phyloP scores from a whole-genome alignment of 2,113 vertebrate genomes.

The Anhinga rufa region DNA sequence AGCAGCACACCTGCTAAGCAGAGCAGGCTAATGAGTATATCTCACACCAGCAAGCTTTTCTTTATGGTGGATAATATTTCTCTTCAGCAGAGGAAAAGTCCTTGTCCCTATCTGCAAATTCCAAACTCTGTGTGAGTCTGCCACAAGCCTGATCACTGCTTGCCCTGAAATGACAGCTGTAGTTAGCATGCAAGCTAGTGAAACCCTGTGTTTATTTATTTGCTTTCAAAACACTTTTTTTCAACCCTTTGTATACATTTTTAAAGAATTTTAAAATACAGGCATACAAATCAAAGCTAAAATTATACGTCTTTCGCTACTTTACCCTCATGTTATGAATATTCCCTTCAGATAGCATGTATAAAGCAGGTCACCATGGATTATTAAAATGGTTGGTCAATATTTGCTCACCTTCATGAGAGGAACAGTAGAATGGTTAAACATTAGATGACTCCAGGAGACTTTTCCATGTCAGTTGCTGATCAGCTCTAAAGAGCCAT shows the following conservation, averaged over 20 bases:
- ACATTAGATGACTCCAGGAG: background rate
- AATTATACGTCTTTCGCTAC: background rate
- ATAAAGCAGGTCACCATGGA: background rate
- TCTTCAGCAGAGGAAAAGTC: background rate
- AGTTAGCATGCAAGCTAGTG: background rate
- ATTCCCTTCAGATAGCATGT: background rate
- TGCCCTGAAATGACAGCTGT: background rate
- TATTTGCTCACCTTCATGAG: background rate
- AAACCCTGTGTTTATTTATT: background rate
- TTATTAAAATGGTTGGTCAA: background rate
- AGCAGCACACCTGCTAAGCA: constrained; percentile 35
- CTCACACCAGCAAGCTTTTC: background rate
- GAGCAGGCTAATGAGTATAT: constrained; percentile 24
- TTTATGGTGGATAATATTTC: background rate
- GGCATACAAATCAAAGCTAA: background rate
- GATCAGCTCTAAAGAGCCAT: background rate
- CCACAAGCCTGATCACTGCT: background rate
- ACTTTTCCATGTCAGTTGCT: background rate
- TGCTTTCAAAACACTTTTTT: background rate
- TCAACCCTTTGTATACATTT: background rate
- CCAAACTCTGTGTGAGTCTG: background rate
- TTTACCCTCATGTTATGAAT: background rate
- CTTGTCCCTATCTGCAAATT: background rate
- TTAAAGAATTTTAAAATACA: background rate
- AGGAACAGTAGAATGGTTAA: background rate